Conservation (phyloP, 2,888 invertebrate genomes). For the Eucera pruinosa region DNA sequence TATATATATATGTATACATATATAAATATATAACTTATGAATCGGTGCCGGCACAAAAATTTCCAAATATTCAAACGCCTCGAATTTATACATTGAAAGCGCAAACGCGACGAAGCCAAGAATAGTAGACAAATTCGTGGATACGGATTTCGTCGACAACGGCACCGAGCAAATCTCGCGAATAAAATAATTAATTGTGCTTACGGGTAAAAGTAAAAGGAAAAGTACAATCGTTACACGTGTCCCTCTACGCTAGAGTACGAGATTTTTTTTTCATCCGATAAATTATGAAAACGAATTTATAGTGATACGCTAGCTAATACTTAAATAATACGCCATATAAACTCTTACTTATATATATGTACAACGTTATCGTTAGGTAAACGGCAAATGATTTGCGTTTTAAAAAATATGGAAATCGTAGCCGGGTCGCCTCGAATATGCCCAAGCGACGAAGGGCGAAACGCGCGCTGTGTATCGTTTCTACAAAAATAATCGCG, state of each 20-base stretch:
- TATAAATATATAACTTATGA: constrained; percentile 71
- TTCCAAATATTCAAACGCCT: neutral
- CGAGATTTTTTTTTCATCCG: too few species aligned
- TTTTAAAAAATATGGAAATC: constrained; percentile 71
- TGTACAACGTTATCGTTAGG: constrained; percentile 73
- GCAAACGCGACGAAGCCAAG: too few species aligned
- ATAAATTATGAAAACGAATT: constrained; percentile 47
- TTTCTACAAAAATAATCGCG: constrained; percentile 67
- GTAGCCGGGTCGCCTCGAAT: constrained; percentile 53
- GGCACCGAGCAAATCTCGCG: constrained; percentile 41
- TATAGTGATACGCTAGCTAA: constrained; percentile 43
- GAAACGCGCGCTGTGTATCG: constrained; percentile 44
- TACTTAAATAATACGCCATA: constrained; percentile 52
- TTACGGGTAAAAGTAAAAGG: too few species aligned
- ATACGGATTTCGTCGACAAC: neutral
- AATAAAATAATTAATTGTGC: constrained; percentile 50
- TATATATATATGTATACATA: too few species aligned
- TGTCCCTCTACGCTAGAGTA: constrained; percentile 28
- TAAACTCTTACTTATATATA: constrained; percentile 64
- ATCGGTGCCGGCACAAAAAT: neutral
- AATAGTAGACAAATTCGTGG: too few species aligned
- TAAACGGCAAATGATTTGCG: constrained; percentile 67
- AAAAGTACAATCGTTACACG: constrained; percentile 49
- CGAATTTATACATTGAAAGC: too few species aligned
- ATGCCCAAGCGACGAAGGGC: constrained; percentile 70